Base-by-base conservation (phyloP, 2,888 invertebrate species). In the Drosophila dives region DNA sequence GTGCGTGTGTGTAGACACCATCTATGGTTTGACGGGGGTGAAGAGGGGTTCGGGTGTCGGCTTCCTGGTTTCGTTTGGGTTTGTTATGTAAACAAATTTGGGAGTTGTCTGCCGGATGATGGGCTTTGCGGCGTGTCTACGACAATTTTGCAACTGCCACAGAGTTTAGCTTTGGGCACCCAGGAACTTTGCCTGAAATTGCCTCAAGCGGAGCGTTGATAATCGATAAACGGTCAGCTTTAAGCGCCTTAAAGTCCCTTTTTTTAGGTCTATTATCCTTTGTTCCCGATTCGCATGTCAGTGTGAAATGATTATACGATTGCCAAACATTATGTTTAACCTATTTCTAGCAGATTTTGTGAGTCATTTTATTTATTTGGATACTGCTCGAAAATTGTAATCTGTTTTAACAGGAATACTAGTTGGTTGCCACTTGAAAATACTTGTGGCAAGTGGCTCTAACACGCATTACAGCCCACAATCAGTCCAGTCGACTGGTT, bases 31-130 rank as follows among this genome's bases (percentile, higher is more conserved):
- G 23, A 17, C 17, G 36, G 34, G 10, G 2, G 32, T 62, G 48
- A 48, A 48, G 20, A 48, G 62, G 61, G 26, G 33, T 45, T 53
- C 29, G 55, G 48, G 23, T 17, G 45, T 71, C 51, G 63, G 64
- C 29, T 54, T 56, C 23, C n/a, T 33, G 38, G 11, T 26, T 55
- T 60, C 50, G 65, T 34, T 51, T 56, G 45, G 53, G 70, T 71
- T 80, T 83, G 78, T 88, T 88, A 88, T 88, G 86, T 86, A 86
- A 88, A 86, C 86, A 86, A 88, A 79, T 66, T 64, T 68, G 69
- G 50, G 67, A 75, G 77, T 66, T 70, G 67, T 51, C 61, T 61
- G 56, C 61, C 51, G 36, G 49, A 61, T 64, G 61, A 61, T 72
- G 72, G 63, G 62, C 71, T 65, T 56, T 74, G 63, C 73, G 69